Evolutionary conservation across 2,888 invertebrate genomes (phyloP), one percentile per base, ranked within the genome.

Genomic region (Drosophila neoperkinsi): DNA sequence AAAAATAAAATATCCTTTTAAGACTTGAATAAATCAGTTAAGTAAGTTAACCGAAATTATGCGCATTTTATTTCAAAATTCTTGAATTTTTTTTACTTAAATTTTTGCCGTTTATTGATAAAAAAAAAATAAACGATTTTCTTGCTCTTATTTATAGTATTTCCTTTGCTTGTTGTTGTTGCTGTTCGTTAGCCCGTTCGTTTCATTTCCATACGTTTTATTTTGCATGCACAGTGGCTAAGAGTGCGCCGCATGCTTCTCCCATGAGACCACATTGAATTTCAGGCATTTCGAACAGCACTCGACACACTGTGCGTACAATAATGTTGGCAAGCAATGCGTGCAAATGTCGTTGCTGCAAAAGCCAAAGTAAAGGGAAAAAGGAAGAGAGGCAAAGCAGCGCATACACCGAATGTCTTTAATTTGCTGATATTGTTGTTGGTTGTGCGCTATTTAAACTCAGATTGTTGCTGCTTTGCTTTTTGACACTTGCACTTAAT

Each of bases 331-430:
- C 71, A 63, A 53, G 61, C 71, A 63, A 67, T 77, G 84, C 82
- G 82, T 81, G 81, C 81, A 87, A 87, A 84, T 82, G 87, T 82
- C 82, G 82, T 67, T 59, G 74, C 68, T 72, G 72, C 67, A 73
- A 65, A 67, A 67, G 57, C 62, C 62, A 64, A 76, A 63, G 68
- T 74, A 63, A 58, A 64, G 67, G 69, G 38, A 28, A 50, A 13
- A 30, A 38, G 9, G 30, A 30, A 30, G 38, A 56, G 46, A 16
- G 25, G 9, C 41, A 67, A 56, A 65, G 70, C 63, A 66, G 58
- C 74, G 71, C 73, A 74, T 79, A 77, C 71, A 75, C 78, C 84
- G 75, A 82, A 88, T 74, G 77, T 83, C 74, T 83, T 74, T 72
- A 83, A 76, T 73, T 81, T 57, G 66, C 73, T 81, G 70, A 30